Conservation (phyloP, 2,113 vertebrate genomes). For the Cyphotilapia sp. region DNA sequence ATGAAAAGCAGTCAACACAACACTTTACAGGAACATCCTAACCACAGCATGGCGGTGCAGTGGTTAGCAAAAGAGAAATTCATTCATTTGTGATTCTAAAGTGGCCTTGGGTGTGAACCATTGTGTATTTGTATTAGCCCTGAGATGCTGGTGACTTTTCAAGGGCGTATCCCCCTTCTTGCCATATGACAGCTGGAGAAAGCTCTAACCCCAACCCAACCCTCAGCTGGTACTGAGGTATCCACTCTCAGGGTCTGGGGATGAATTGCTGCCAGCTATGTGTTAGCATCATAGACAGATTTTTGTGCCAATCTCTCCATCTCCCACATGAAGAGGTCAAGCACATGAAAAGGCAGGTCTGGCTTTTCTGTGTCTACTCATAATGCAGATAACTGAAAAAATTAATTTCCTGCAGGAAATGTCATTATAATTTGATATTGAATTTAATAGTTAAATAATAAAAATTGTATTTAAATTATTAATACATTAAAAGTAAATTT, state of each 20-base stretch:
- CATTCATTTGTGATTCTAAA: background rate
- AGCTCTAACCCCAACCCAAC: background rate
- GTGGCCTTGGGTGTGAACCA: rapidly evolving
- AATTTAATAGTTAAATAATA: background rate
- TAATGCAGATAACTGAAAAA: background rate
- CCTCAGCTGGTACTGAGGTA: background rate
- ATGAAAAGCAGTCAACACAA: background rate
- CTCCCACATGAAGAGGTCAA: background rate
- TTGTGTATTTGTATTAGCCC: background rate
- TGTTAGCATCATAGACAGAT: background rate
- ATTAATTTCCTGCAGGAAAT: background rate
- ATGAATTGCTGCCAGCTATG: rapidly evolving
- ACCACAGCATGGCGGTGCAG: background rate
- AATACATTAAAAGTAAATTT: rapidly evolving
- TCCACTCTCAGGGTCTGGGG: background rate
- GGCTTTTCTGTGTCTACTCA: background rate
- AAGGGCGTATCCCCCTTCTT: rapidly evolving
- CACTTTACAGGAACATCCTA: background rate
- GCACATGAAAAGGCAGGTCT: background rate
- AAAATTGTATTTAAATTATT: background rate
- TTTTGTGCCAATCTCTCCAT: background rate
- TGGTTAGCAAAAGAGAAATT: background rate
- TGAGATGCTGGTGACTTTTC: background rate
- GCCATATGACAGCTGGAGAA: background rate
- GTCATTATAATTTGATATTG: background rate